Evolutionary conservation across 2,888 invertebrate species (phyloP).

Genomic region (Troides aeacus): DNA sequence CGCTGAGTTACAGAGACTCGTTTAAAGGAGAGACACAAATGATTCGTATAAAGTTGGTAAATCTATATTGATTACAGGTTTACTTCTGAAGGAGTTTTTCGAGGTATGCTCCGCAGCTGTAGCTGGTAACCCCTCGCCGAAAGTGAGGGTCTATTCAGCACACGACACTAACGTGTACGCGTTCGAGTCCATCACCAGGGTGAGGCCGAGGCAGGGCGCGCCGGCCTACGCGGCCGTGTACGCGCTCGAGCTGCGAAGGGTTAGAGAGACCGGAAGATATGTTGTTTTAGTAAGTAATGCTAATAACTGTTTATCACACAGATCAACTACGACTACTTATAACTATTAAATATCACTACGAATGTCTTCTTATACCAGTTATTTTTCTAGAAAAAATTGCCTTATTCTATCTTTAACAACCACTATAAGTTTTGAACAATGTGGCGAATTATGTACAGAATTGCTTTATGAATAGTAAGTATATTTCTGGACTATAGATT

Average conservation of each 20-base stretch:
- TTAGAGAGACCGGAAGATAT: slow-evolving; percentile 24
- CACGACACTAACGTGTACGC: slow-evolving; percentile 29
- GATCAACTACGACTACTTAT: too few species aligned
- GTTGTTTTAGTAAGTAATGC: slow-evolving; percentile 25
- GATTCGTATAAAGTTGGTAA: too few species aligned
- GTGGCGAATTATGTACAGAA: too few species aligned
- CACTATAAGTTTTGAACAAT: too few species aligned
- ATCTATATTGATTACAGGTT: slow-evolving; percentile 17
- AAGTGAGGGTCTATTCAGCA: slow-evolving; percentile 28
- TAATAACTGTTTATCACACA: neutral
- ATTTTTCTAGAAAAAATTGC: too few species aligned
- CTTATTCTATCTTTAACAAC: too few species aligned
- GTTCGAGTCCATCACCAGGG: slow-evolving; percentile 10
- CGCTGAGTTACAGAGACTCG: too few species aligned
- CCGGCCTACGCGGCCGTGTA: slow-evolving; percentile 15
- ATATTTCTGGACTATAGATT: too few species aligned
- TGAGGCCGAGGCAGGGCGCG: slow-evolving; percentile 17
- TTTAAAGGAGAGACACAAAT: too few species aligned
- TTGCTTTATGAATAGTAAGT: too few species aligned
- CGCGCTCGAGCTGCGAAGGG: slow-evolving; percentile 24
- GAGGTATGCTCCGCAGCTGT: slow-evolving; percentile 7
- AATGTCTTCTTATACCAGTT: too few species aligned
- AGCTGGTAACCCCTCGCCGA: slow-evolving; percentile 13
- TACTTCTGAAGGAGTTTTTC: slow-evolving; percentile 28
- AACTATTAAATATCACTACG: neutral